These are phyloP conservation scores for Caprella mutica DNA, from an alignment of 2,888 invertebrate species.

Conservation along the genomic window DNA sequence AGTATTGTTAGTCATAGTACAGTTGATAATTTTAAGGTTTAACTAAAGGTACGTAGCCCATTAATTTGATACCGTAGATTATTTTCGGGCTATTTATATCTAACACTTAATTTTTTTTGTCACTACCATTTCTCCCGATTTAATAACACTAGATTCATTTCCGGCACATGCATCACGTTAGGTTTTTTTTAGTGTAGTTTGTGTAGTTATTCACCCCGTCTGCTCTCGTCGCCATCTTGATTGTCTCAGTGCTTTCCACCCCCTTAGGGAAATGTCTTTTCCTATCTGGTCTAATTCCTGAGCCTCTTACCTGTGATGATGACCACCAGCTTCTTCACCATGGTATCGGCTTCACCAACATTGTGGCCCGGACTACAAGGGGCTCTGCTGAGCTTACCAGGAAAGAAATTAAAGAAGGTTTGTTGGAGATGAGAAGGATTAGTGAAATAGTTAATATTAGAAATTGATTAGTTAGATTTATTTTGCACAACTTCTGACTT, in stretches of 20 bases:
- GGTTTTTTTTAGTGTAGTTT: background rate
- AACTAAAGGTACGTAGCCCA: too few species aligned
- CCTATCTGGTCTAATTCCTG: constrained; percentile 85
- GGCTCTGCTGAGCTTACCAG: constrained; percentile 90
- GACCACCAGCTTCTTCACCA: constrained; percentile 84
- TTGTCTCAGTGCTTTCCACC: constrained; percentile 4
- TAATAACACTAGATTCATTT: too few species aligned
- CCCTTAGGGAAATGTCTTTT: constrained; percentile 79
- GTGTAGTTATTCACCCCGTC: background rate
- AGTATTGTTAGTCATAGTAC: too few species aligned
- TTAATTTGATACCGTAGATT: too few species aligned
- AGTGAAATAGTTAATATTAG: too few species aligned
- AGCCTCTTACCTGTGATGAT: constrained; percentile 92
- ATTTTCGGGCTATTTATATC: too few species aligned
- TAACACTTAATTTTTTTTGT: too few species aligned
- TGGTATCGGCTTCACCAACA: constrained; percentile 97
- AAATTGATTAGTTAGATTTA: too few species aligned
- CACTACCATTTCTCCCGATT: background rate
- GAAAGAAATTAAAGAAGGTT: constrained; percentile 84
- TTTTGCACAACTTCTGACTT: too few species aligned
- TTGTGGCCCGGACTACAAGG: constrained; percentile 88
- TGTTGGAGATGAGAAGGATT: too few species aligned
- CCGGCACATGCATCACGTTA: too few species aligned
- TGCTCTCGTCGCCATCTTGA: background rate
- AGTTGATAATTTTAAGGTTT: too few species aligned